phyloP scores from a whole-genome alignment of 2,113 vertebrate genomes.

The Trachemys scripta region DNA sequence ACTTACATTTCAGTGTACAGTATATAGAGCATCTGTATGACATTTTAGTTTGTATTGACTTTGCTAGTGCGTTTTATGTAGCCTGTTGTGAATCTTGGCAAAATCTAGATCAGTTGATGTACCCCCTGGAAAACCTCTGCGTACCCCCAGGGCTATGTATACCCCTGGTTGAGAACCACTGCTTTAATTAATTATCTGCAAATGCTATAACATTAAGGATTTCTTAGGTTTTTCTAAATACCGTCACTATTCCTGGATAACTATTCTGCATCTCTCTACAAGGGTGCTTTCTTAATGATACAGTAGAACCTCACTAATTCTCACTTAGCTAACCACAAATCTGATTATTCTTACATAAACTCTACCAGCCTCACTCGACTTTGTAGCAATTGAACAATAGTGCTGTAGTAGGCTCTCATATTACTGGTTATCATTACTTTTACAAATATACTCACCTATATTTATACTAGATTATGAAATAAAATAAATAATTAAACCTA shows the following conservation, averaged over 20 bases:
- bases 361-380: no score
- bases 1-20: no score
- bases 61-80: no score
- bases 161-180: no score
- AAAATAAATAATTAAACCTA: not conserved
- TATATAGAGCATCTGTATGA: no score
- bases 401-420: not conserved
- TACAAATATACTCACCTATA: not conserved
- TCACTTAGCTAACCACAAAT: not conserved
- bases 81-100: no score
- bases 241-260: not conserved
- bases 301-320: not conserved
- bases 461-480: not conserved
- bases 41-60: no score
- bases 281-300: not conserved
- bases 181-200: not conserved
- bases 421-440: not conserved
- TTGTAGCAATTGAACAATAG: no score
- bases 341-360: not conserved
- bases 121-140: no score
- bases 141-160: no score
- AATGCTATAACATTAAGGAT: not conserved
- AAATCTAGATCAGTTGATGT: no score
- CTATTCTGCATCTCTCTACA: not conserved
- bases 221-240: not conserved